phyloP scores from a whole-genome alignment of 2,797 vertebrate species.

The Babyrousa celebensis region DNA sequence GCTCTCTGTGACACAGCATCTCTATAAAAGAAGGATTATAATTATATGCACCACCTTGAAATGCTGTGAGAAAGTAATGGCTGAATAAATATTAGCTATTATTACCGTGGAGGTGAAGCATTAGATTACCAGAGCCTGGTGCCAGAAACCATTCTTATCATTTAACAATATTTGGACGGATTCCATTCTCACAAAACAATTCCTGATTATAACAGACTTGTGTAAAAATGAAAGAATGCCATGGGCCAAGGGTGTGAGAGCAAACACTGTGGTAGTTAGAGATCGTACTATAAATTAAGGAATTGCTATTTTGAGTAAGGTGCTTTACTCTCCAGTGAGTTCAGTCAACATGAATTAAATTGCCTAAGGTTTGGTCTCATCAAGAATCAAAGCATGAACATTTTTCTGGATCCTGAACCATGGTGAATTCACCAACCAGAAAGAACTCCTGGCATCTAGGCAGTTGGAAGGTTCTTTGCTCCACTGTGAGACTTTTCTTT shows the following conservation, averaged over 20 bases:
- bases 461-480: not conserved
- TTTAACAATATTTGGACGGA: constrained; percentile 7
- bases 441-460: not conserved
- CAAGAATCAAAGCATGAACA: not conserved
- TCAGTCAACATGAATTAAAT: constrained; percentile 3
- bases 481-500: not conserved
- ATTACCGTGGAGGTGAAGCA: constrained; percentile 26
- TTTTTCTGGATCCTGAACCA: not conserved
- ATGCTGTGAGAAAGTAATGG: constrained; percentile 31
- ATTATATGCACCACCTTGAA: not conserved
- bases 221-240: constrained; percentile 12
- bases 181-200: constrained; percentile 16
- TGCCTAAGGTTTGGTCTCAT: not conserved
- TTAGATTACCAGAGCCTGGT: constrained; percentile 11
- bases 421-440: not conserved
- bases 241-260: not conserved
- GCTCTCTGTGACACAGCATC: not conserved
- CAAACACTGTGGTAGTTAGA: not conserved
- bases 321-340: not conserved
- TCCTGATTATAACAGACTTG: not conserved
- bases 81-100: constrained; percentile 38
- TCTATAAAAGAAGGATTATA: not conserved
- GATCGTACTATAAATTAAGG: not conserved
- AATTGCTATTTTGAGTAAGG: constrained; percentile 6
- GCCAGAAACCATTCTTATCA: constrained; percentile 60